These are phyloP conservation scores for Musca domestica DNA, from an alignment of 1,140 invertebrate genomes.

Conservation along the genomic window DNA sequence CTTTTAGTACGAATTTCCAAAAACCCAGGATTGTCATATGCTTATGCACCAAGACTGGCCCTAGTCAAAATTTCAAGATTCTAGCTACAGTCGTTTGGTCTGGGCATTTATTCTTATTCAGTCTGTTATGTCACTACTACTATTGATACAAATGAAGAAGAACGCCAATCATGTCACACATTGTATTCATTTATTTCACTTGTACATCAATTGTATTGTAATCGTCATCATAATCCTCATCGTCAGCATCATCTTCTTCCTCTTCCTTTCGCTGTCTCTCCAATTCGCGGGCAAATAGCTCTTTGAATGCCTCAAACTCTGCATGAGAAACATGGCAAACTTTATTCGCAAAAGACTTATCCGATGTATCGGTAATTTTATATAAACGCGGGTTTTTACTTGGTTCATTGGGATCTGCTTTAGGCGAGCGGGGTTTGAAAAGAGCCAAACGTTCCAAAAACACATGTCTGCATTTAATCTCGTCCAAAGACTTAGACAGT, in stretches of 20 bases:
- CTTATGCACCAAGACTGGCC: too few species aligned
- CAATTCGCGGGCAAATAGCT: constrained; percentile 40
- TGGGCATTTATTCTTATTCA: too few species aligned
- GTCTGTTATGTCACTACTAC: too few species aligned
- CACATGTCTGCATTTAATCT: constrained; percentile 41
- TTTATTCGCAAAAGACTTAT: constrained; percentile 48
- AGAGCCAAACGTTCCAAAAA: constrained; percentile 45
- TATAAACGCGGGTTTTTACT: constrained; percentile 45
- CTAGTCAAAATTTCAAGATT: too few species aligned
- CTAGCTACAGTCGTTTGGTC: too few species aligned
- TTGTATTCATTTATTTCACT: background rate
- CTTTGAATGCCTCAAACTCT: constrained; percentile 49
- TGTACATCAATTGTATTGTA: background rate
- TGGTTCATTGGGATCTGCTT: constrained; percentile 44
- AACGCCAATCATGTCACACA: background rate
- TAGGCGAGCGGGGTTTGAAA: constrained; percentile 42
- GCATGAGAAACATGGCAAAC: constrained; percentile 42
- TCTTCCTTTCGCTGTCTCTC: constrained; percentile 23
- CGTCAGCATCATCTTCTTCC: constrained; percentile 19
- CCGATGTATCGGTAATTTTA: constrained; percentile 49
- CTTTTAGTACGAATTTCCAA: too few species aligned
- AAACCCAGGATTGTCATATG: too few species aligned
- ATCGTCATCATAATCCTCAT: background rate
- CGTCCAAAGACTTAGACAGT: constrained; percentile 35
- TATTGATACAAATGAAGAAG: background rate